phyloP scores from a whole-genome alignment of 2,797 vertebrate species.

The Hydrolagus colliei region DNA sequence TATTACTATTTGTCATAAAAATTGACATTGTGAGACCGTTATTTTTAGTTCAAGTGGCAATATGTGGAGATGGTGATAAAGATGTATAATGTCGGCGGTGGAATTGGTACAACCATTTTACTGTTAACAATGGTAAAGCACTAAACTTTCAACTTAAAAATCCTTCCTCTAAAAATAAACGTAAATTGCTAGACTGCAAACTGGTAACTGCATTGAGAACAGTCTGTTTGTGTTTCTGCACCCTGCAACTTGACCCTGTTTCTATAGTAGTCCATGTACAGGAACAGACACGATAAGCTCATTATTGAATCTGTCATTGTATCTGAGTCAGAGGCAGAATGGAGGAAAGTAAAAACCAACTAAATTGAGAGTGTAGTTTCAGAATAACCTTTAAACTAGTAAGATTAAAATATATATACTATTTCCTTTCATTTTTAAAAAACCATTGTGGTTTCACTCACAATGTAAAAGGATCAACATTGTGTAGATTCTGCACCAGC shows the following conservation, averaged over 20 bases:
- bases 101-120: not conserved
- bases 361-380: not conserved
- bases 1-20: too few species aligned
- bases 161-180: not conserved
- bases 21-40: too few species aligned
- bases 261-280: not conserved
- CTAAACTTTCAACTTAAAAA: not conserved
- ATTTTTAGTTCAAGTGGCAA: not conserved
- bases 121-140: not conserved
- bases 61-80: not conserved
- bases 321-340: not conserved
- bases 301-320: not conserved
- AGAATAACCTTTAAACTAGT: not conserved
- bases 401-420: not conserved
- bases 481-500: too few species aligned
- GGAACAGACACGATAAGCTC: not conserved
- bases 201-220: not conserved
- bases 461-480: too few species aligned
- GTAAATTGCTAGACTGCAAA: not conserved
- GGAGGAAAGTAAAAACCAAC: too few species aligned
- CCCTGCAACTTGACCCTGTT: constrained; percentile 16
- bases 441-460: too few species aligned
- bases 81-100: not conserved
- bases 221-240: not conserved
- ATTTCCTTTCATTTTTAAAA: not conserved